These are phyloP conservation scores for Sebastes aleutianus DNA, from an alignment of 2,797 vertebrate genomes.

Conservation along the genomic window DNA sequence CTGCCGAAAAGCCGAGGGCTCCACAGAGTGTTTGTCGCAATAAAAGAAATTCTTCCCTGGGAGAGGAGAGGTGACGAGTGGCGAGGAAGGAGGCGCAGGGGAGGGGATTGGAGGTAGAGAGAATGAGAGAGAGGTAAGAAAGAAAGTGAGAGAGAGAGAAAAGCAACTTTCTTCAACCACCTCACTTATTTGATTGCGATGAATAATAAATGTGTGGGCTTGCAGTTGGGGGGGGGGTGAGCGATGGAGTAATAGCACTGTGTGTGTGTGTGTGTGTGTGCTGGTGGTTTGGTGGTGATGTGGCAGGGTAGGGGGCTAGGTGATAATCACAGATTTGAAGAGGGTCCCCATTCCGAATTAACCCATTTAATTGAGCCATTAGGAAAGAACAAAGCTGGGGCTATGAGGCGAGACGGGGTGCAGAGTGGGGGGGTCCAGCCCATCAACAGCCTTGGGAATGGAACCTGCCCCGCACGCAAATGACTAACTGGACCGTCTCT, in stretches of 20 bases:
- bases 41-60: slow-evolving; percentile 94
- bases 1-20: slow-evolving; percentile 77
- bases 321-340: slow-evolving; percentile 80
- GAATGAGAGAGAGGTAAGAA: slow-evolving; percentile 51
- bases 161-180: slow-evolving; percentile 94
- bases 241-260: slow-evolving; percentile 21
- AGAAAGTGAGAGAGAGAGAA: slow-evolving; percentile 52
- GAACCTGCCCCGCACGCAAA: slow-evolving; percentile 71
- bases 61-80: slow-evolving; percentile 74
- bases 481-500: slow-evolving; percentile 74
- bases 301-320: slow-evolving; percentile 63
- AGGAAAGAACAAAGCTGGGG: slow-evolving; percentile 79
- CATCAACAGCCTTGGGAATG: slow-evolving; percentile 81
- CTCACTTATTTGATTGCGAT: slow-evolving; percentile 98
- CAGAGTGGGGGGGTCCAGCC: slow-evolving; percentile 56
- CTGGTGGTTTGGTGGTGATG: slow-evolving; percentile 18
- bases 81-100: slow-evolving; percentile 56
- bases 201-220: slow-evolving; percentile 94
- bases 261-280: slow-evolving; percentile 27
- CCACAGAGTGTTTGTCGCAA: slow-evolving; percentile 85
- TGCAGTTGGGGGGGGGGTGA: slow-evolving; percentile 32
- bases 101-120: slow-evolving; percentile 55
- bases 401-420: slow-evolving; percentile 47
- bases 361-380: slow-evolving; percentile 87
- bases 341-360: slow-evolving; percentile 80